Conservation (phyloP, 2,113 vertebrate genomes). For the Osmerus mordax region DNA sequence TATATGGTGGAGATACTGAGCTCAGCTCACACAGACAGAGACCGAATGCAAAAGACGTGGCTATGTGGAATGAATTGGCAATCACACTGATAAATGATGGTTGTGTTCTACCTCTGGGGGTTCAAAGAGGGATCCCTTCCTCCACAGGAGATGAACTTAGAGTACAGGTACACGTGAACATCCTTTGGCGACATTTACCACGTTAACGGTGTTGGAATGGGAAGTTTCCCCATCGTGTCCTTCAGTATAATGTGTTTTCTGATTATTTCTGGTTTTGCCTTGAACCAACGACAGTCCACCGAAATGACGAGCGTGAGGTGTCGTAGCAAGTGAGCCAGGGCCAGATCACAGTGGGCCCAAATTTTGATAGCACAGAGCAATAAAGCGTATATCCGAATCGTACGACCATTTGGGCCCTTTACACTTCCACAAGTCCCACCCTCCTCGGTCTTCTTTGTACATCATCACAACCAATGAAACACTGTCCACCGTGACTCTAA, state of each 20-base stretch:
- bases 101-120: constrained; percentile 11
- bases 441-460: no score
- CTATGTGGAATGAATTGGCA: constrained; percentile 21
- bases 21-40: constrained; percentile 8
- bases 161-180: background rate
- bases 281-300: no score
- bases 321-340: no score
- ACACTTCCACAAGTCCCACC: no score
- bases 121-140: background rate
- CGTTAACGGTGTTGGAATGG: background rate
- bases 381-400: no score
- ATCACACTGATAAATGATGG: constrained; percentile 10
- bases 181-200: background rate
- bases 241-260: background rate
- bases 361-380: no score
- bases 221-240: background rate
- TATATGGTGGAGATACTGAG: constrained; percentile 35
- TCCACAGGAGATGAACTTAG: background rate
- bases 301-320: no score
- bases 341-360: no score
- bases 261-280: background rate
- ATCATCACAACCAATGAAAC: no score
- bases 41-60: constrained; percentile 24
- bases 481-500: background rate
- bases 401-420: no score